Conservation (phyloP, 2,888 invertebrate genomes). For the Pollenia griseotomentosa region DNA sequence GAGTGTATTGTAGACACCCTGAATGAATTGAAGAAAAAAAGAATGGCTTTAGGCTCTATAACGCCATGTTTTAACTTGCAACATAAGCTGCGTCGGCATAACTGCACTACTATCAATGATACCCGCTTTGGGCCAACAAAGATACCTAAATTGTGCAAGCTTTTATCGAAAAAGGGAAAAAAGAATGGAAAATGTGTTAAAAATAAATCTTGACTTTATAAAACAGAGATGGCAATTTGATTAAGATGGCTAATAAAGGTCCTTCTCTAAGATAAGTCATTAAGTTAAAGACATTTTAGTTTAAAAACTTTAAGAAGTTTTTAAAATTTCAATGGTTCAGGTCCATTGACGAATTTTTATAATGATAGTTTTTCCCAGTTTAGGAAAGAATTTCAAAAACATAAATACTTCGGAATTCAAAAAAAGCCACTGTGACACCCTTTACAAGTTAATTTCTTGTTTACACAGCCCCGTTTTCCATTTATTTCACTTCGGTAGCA, state of each 20-base stretch:
- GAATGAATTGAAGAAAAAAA: conserved; percentile 11
- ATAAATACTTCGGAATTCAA: too few relatives aligned
- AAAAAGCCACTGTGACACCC: too few relatives aligned
- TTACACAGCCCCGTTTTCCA: too few relatives aligned
- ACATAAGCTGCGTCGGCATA: conserved; percentile 16
- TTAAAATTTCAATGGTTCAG: too few relatives aligned
- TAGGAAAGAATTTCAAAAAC: too few relatives aligned
- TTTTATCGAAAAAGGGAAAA: background rate
- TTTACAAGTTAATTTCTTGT: too few relatives aligned
- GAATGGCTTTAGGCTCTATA: conserved; percentile 40
- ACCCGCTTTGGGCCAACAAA: conserved; percentile 5
- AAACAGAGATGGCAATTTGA: background rate
- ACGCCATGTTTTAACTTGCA: conserved; percentile 16
- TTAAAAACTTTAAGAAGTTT: too few relatives aligned
- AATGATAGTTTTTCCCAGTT: too few relatives aligned
- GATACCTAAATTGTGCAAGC: conserved; percentile 1
- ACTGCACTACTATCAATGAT: conserved; percentile 10
- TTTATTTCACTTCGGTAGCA: too few relatives aligned
- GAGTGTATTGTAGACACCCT: conserved; percentile 43
- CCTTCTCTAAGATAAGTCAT: too few relatives aligned
- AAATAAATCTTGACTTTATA: background rate
- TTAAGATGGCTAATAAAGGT: background rate
- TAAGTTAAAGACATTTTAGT: too few relatives aligned
- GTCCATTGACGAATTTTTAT: too few relatives aligned
- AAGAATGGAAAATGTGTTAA: background rate